These are phyloP conservation scores for Gobio gobio DNA, from an alignment of 2,113 vertebrate species.

Conservation along the genomic window DNA sequence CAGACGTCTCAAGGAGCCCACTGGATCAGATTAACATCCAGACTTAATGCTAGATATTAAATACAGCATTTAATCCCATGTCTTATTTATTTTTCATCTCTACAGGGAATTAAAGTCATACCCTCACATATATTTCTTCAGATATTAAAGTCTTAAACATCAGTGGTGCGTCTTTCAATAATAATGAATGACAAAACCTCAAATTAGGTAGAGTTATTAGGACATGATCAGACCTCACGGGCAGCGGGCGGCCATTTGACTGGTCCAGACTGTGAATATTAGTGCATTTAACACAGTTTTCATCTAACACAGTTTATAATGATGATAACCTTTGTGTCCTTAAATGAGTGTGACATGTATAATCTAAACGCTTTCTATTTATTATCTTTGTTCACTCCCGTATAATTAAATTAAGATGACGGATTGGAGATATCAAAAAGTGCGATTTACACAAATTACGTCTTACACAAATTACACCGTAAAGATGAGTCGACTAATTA, in stretches of 20 bases:
- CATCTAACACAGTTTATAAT: neutral
- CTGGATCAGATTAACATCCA: slow-evolving; percentile 69
- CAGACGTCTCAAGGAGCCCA: slow-evolving; percentile 73
- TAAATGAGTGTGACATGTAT: neutral
- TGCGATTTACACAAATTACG: no score
- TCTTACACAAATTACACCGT: no score
- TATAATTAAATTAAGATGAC: no score
- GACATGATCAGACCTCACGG: neutral
- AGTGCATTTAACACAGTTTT: no score
- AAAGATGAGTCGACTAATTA: no score
- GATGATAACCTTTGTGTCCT: neutral
- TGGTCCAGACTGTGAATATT: neutral
- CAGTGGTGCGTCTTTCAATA: no score
- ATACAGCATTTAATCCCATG: slow-evolving; percentile 85
- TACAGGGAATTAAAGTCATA: slow-evolving; percentile 85
- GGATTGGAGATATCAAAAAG: no score
- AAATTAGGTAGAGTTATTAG: neutral
- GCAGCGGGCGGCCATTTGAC: neutral
- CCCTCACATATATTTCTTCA: slow-evolving; percentile 73
- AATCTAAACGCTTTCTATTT: neutral
- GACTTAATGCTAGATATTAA: slow-evolving; percentile 87
- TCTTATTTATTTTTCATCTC: slow-evolving; percentile 79
- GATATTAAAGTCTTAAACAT: neutral
- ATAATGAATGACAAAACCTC: neutral
- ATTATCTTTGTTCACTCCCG: neutral